Evolutionary conservation across 2,888 invertebrate genomes (phyloP).

Genomic region (Empis livida): DNA sequence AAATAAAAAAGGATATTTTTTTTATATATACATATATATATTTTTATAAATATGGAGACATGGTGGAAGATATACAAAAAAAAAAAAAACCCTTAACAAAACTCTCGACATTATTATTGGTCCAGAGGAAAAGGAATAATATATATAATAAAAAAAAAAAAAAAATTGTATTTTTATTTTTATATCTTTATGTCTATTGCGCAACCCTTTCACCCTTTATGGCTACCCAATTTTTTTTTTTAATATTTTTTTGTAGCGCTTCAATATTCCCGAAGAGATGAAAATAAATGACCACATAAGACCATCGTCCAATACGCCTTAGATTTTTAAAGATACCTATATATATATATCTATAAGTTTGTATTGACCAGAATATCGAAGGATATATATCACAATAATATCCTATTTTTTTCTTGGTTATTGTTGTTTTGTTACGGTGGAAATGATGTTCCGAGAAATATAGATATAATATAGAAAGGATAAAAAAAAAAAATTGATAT

Average conservation of each 20-base stretch:
- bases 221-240: background rate
- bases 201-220: slow-evolving; percentile 1
- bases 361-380: no score
- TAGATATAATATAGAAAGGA: no score
- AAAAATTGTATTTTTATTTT: background rate
- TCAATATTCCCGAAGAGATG: background rate
- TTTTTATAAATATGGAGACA: background rate
- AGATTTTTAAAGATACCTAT: no score
- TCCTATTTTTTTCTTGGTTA: no score
- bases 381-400: no score
- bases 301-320: background rate
- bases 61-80: no score
- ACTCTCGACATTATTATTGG: slow-evolving; percentile 1
- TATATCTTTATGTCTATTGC: background rate
- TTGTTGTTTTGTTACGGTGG: no score
- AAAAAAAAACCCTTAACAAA: background rate
- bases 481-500: no score
- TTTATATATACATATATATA: no score
- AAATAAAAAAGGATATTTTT: no score
- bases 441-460: no score
- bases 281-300: background rate
- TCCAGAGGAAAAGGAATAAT: background rate
- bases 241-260: background rate
- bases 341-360: no score
- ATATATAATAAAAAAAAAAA: background rate